Evolutionary conservation across 2,113 vertebrate species (phyloP).

Genomic region (Crotalus tigris): DNA sequence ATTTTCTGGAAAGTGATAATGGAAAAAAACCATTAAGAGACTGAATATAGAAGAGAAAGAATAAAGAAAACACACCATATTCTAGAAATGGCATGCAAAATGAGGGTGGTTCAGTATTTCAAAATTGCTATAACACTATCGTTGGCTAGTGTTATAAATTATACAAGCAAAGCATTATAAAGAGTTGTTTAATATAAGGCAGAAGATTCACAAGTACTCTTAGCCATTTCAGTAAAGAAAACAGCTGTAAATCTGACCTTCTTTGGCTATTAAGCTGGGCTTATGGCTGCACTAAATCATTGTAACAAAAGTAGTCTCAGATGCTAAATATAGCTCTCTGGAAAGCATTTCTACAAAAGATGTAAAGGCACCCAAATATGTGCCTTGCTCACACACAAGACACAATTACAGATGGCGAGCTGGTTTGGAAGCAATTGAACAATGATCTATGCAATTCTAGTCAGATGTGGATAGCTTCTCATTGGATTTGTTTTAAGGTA

Average conservation of each 20-base stretch:
- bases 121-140: not conserved
- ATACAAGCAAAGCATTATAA: not conserved
- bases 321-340: not conserved
- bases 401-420: not conserved
- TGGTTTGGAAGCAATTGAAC: not conserved
- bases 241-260: not conserved
- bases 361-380: not conserved
- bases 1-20: slow-evolving; percentile 17
- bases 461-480: not conserved
- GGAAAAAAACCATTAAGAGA: not conserved
- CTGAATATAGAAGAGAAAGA: not conserved
- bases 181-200: not conserved
- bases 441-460: not conserved
- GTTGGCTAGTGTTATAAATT: not conserved
- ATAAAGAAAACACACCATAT: not conserved
- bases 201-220: slow-evolving; percentile 27
- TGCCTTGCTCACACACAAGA: not conserved
- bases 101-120: not conserved
- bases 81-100: not conserved
- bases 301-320: not conserved
- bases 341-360: not conserved
- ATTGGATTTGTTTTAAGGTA: not conserved
- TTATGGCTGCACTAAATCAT: not conserved
- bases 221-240: not conserved
- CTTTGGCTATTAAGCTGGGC: not conserved